These are phyloP conservation scores for Poecilobothrus nobilitatus DNA, from an alignment of 2,888 invertebrate species.

Conservation along the genomic window DNA sequence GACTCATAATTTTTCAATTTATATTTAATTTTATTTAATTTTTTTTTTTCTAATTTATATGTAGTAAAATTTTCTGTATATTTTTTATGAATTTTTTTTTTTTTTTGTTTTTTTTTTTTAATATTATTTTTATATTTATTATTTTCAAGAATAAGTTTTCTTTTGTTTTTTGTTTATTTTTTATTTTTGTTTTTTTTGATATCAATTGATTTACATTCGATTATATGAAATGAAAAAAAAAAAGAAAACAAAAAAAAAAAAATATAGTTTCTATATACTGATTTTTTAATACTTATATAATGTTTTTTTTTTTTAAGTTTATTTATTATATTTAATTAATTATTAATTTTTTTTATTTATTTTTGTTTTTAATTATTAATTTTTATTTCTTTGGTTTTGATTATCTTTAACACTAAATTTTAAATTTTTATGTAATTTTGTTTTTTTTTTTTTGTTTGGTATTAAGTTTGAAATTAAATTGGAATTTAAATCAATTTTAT, in stretches of 20 bases:
- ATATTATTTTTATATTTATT: neutral
- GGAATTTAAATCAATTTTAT: neutral
- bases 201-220: neutral
- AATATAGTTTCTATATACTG: neutral
- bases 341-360: neutral
- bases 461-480: too few species aligned
- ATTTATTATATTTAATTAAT: neutral
- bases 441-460: too few species aligned
- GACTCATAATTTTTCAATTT: too few species aligned
- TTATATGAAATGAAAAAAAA: neutral
- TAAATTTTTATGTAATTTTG: neutral
- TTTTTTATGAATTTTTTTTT: neutral
- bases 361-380: neutral
- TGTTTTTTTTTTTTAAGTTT: neutral
- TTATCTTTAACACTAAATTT: neutral
- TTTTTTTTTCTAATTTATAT: too few species aligned
- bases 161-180: neutral
- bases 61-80: neutral
- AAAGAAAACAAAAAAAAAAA: neutral
- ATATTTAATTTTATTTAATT: neutral
- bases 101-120: neutral
- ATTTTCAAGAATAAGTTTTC: neutral
- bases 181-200: neutral
- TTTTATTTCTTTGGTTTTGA: constrained; percentile 1
- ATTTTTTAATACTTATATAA: constrained; percentile 5